A percentile compares a stretch with the other conserved stretches of the same genome.
These are phyloP conservation scores for Pseudochirops corinnae DNA, from an alignment of 2,797 vertebrate genomes.

Conservation along the genomic window DNA sequence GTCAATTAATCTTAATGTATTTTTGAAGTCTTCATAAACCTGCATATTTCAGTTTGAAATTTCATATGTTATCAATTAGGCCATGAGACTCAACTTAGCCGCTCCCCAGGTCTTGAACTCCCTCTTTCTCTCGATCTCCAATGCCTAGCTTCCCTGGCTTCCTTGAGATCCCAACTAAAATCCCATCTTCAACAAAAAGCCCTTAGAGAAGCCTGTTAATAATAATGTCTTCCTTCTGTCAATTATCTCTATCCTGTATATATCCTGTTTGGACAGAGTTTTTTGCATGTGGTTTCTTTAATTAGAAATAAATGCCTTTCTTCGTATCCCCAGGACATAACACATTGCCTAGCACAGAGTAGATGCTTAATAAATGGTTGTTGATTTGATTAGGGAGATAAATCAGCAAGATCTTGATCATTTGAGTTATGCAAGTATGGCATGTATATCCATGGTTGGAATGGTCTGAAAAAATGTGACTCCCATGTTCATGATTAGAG, in stretches of 20 bases:
- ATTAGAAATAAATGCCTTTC: not conserved
- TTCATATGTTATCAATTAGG: not conserved
- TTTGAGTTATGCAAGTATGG: not conserved
- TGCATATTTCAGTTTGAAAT: not conserved
- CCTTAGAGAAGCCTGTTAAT: not conserved
- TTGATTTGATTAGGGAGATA: not conserved
- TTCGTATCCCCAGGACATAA: not conserved
- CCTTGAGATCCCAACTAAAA: not conserved
- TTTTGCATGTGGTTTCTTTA: not conserved
- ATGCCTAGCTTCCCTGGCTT: not conserved
- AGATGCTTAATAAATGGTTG: not conserved
- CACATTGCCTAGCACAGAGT: not conserved
- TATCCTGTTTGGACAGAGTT: not conserved
- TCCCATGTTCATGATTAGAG: not conserved
- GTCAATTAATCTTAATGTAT: not conserved
- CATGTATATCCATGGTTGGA: not conserved
- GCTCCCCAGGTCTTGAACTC: not conserved
- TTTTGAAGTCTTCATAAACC: not conserved
- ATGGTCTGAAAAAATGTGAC: not conserved
- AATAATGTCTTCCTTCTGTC: not conserved
- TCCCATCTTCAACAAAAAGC: not conserved
- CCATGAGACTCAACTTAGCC: not conserved
- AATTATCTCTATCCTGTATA: not conserved
- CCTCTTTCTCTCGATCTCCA: not conserved
- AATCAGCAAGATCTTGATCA: not conserved